Conservation (phyloP, 1,140 invertebrate species). For the Pseudomyrmex gracilis region DNA sequence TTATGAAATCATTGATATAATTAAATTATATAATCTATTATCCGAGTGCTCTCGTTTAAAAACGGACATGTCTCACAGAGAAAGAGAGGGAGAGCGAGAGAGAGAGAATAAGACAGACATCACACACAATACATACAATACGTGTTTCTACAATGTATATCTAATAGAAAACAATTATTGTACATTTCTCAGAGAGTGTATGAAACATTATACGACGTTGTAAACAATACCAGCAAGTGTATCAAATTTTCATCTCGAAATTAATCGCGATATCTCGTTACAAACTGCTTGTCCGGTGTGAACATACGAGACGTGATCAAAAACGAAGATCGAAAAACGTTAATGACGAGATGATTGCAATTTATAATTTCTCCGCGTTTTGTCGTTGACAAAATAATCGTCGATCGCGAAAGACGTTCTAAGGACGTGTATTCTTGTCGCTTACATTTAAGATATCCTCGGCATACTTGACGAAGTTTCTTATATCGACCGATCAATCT, state of each 20-base stretch:
- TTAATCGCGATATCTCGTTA: too few relatives aligned
- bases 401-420: background rate
- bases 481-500: constrained; percentile 64
- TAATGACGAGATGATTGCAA: background rate
- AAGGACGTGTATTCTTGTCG: constrained; percentile 13
- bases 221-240: background rate
- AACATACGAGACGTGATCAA: background rate
- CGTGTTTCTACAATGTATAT: background rate
- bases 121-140: too few relatives aligned
- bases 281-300: background rate
- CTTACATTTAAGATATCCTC: constrained; percentile 23
- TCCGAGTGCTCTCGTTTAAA: constrained; percentile 1
- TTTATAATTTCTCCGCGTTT: background rate
- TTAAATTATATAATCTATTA: constrained; percentile 55
- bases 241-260: background rate
- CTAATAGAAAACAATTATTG: constrained; percentile 1
- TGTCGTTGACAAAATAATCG: background rate
- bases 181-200: background rate
- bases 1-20: constrained; percentile 50
- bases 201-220: background rate
- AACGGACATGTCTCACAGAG: constrained; percentile 13
- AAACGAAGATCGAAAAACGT: background rate
- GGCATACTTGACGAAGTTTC: constrained; percentile 28
- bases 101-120: background rate
- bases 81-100: background rate